A percentile compares a stretch with the other conserved stretches of the same genome.
phyloP scores from a whole-genome alignment of 2,797 vertebrate species.

The Streptopelia turtur region DNA sequence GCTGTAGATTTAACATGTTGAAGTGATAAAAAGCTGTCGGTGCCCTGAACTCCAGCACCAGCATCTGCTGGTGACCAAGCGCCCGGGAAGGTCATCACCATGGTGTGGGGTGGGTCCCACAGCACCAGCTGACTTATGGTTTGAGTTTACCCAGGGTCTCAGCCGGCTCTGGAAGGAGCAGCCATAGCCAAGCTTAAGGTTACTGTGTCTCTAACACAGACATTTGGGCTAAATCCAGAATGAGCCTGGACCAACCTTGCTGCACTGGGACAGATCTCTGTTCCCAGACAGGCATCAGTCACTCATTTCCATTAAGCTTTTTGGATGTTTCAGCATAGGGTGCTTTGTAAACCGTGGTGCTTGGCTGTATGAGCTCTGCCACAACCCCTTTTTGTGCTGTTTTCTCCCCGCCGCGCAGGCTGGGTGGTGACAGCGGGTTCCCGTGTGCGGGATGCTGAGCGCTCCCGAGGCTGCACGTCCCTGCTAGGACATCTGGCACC shows the following conservation, averaged over 20 bases:
- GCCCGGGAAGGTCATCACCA: fast-evolving
- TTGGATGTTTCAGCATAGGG: fast-evolving
- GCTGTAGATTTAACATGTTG: fast-evolving
- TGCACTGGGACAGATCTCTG: neutral
- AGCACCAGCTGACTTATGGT: fast-evolving
- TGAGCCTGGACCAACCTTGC: neutral
- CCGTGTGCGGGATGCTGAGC: neutral
- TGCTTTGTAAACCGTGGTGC: neutral
- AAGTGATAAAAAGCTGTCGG: fast-evolving
- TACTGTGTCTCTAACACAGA: fast-evolving
- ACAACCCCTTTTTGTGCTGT: neutral
- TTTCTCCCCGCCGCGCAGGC: fast-evolving
- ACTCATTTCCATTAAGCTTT: neutral
- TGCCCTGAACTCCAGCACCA: no score
- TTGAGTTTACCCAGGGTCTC: neutral
- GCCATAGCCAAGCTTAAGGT: neutral
- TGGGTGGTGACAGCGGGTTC: neutral
- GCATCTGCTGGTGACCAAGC: neutral
- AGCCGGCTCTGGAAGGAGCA: neutral
- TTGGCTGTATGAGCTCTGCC: neutral
- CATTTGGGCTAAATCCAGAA: neutral
- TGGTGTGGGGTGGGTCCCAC: neutral
- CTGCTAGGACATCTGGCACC: neutral
- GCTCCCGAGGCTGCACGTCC: neutral
- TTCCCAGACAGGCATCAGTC: fast-evolving